Evolutionary conservation across 2,888 invertebrate species (phyloP), one percentile per base, ranked within the genome.

Genomic region (Tubulanus polymorphus): DNA sequence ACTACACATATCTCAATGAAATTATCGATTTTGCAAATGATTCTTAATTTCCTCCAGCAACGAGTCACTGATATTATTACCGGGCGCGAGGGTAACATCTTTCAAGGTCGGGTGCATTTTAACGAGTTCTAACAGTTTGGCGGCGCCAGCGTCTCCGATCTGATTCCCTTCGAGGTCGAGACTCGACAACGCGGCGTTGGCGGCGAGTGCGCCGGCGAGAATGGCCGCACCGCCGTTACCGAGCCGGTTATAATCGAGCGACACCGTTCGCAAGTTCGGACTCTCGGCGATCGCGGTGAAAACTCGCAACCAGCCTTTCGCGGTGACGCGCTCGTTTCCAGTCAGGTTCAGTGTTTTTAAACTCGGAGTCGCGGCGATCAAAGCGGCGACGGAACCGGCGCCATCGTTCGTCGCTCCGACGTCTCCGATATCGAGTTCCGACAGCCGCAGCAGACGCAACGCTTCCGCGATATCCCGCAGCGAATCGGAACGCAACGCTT

Each of bases 81-180:
- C 74, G 1, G 70, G 69, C 25, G 55, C 58, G 29, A 68, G 60
- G 5, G 68, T 69, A 18, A 75, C 54, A 35, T 75, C 71, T 23
- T 65, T 46, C 23, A 75, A 58, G n/a, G 62, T 63, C 0, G 66
- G 65, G 53, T 70, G 70, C n/a, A 60, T 55, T 56, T 66, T 69
- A 30, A 74, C 52, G 23, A 72, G 59, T 27, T 72, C 68, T 29
- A 69, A 55, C 15, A 74, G 27, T 23, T 53, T 47, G 35, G 54
- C 48, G 20, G 67, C 73, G 3, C 73, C 71, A 29, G 55, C 59
- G 18, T 70, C 66, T 2, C 65, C 63, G 25, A 75, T 58, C 25
- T 67, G 65, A 18, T 68, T 64, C 48, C 67, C 67, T 58, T 73
- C 73, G 23, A 75, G 56, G 48, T 72, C 72, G 20, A 75, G 53